Evolutionary conservation across 2,797 vertebrate genomes (phyloP).

Genomic region (Petrocephalus schoutedeni): DNA sequence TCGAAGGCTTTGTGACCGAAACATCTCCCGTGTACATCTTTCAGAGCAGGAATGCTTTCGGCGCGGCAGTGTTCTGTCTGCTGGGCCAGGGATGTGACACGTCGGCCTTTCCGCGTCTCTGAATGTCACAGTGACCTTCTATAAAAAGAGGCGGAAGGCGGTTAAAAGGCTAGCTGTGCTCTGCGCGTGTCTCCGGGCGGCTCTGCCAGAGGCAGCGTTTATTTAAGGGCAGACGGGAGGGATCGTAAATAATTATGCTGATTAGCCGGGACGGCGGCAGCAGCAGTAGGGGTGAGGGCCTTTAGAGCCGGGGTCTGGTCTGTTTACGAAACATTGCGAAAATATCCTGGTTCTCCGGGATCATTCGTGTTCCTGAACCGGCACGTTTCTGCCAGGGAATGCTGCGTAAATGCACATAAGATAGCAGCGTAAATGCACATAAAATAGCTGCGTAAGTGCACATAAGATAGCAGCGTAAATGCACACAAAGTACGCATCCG

Average conservation of each 20-base stretch:
- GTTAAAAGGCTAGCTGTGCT: neutral
- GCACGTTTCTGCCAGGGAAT: neutral
- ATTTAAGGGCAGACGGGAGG: neutral
- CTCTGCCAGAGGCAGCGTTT: neutral
- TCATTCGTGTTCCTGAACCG: neutral
- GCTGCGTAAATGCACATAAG: neutral
- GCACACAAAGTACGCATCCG: too few relatives aligned
- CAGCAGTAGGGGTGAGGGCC: neutral
- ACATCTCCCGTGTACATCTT: neutral
- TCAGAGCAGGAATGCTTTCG: neutral
- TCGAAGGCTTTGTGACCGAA: neutral
- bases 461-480: too few relatives aligned
- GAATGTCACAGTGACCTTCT: neutral
- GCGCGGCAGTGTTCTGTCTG: neutral
- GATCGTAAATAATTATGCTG: neutral
- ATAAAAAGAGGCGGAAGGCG: neutral
- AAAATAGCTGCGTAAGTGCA: neutral
- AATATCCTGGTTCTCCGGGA: neutral
- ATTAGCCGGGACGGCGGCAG: neutral
- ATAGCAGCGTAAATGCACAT: neutral
- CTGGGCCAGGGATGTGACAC: neutral
- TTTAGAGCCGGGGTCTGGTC: neutral
- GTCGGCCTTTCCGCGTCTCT: neutral
- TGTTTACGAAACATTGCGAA: neutral
- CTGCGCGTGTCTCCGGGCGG: neutral